phyloP scores from a whole-genome alignment of 2,797 vertebrate genomes.

The Pseudochirops corinnae region DNA sequence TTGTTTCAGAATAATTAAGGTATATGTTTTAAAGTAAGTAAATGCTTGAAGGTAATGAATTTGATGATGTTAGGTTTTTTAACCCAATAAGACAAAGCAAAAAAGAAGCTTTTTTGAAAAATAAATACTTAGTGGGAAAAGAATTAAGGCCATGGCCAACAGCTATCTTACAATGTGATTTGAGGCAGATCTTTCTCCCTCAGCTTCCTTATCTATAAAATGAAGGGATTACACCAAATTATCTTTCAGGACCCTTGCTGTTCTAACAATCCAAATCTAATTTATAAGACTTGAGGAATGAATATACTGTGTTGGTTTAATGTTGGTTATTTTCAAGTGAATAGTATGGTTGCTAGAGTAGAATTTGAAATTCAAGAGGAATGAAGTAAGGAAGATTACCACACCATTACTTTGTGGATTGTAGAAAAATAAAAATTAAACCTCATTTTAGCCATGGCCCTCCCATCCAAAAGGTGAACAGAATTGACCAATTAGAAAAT shows the following conservation, averaged over 20 bases:
- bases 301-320: not conserved
- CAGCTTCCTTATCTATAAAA: not conserved
- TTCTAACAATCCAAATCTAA: not conserved
- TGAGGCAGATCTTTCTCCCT: not conserved
- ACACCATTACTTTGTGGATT: not conserved
- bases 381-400: not conserved
- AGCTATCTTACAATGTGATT: not conserved
- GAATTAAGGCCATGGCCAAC: not conserved
- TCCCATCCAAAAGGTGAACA: slow-evolving; percentile 45
- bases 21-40: not conserved
- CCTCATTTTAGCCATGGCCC: not conserved
- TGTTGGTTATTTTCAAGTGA: slow-evolving; percentile 12
- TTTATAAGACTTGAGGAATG: not conserved
- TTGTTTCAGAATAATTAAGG: not conserved
- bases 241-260: not conserved
- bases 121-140: not conserved
- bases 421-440: not conserved
- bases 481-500: not conserved
- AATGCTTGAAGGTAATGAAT: not conserved
- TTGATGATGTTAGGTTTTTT: not conserved
- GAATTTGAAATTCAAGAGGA: slow-evolving; percentile 9
- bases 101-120: not conserved
- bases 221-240: not conserved
- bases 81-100: not conserved
- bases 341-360: not conserved